Conservation (phyloP, 2,797 vertebrate genomes). For the Morelia viridis region DNA sequence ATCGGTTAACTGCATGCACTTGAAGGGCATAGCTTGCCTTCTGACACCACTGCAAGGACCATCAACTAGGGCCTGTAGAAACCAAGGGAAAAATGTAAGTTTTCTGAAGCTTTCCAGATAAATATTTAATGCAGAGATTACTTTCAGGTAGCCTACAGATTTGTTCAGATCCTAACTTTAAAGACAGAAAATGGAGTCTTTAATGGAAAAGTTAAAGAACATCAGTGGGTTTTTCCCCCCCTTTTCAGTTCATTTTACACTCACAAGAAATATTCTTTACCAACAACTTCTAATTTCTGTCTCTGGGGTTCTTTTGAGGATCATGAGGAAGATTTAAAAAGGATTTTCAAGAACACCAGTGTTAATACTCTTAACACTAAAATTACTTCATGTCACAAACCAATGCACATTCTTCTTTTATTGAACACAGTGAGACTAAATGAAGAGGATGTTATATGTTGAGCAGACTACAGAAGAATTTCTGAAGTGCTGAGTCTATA, state of each 20-base stretch:
- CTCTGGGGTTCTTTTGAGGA: not conserved
- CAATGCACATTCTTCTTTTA: not conserved
- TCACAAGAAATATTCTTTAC: not conserved
- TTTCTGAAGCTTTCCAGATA: not conserved
- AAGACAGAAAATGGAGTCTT: not conserved
- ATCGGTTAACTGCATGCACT: constrained; percentile 98
- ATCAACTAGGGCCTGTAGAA: constrained; percentile 88
- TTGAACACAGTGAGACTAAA: not conserved
- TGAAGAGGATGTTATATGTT: not conserved
- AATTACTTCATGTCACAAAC: not conserved
- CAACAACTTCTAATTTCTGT: not conserved
- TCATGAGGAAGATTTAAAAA: not conserved
- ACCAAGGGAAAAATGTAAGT: not conserved
- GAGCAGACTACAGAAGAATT: not conserved
- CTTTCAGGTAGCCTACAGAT: not conserved
- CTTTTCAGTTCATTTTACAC: not conserved
- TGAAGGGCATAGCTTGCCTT: constrained; percentile 95
- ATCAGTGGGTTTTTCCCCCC: not conserved
- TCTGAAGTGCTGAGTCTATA: not conserved
- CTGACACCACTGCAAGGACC: constrained; percentile 91
- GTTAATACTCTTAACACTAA: not conserved
- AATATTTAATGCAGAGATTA: not conserved
- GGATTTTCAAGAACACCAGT: not conserved
- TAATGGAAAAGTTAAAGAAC: not conserved
- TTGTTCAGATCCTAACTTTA: not conserved